A percentile compares a stretch with the other conserved stretches of the same genome.
These are phyloP conservation scores for Heteropelma amictum DNA, from an alignment of 2,888 invertebrate genomes.

Conservation along the genomic window DNA sequence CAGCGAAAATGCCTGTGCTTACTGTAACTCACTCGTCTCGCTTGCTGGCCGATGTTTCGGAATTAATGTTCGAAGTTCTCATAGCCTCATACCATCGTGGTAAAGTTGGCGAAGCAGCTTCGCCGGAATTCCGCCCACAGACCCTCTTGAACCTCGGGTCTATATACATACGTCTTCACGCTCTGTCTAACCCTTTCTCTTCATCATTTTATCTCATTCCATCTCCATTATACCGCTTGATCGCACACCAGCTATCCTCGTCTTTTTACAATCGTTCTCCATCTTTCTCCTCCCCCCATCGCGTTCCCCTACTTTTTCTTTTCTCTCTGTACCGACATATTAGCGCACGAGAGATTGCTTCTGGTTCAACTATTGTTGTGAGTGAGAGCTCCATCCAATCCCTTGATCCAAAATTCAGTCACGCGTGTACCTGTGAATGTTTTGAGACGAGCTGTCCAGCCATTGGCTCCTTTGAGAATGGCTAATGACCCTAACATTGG, in stretches of 20 bases:
- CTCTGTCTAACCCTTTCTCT: constrained; percentile 39
- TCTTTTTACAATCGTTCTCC: constrained; percentile 44
- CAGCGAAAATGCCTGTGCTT: constrained; percentile 54
- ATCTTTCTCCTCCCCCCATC: neutral
- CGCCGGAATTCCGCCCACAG: constrained; percentile 39
- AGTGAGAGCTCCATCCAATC: constrained; percentile 8
- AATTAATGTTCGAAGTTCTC: constrained; percentile 71
- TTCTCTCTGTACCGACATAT: constrained; percentile 40
- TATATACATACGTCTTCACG: constrained; percentile 22
- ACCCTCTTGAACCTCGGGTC: constrained; percentile 13
- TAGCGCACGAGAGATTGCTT: constrained; percentile 36
- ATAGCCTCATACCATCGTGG: constrained; percentile 40
- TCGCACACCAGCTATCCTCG: constrained; percentile 35
- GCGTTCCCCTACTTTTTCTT: neutral
- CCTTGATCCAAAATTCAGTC: constrained; percentile 16
- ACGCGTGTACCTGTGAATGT: constrained; percentile 20
- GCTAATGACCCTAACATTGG: neutral
- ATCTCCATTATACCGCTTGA: constrained; percentile 51
- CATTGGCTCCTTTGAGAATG: constrained; percentile 8
- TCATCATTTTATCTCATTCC: constrained; percentile 49
- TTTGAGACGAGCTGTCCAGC: neutral
- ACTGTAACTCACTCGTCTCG: constrained; percentile 46
- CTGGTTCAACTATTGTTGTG: constrained; percentile 24
- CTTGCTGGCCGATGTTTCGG: constrained; percentile 67
- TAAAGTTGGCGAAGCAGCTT: constrained; percentile 44